phyloP scores from a whole-genome alignment of 2,113 vertebrate genomes.

The Xiphophorus hellerii region DNA sequence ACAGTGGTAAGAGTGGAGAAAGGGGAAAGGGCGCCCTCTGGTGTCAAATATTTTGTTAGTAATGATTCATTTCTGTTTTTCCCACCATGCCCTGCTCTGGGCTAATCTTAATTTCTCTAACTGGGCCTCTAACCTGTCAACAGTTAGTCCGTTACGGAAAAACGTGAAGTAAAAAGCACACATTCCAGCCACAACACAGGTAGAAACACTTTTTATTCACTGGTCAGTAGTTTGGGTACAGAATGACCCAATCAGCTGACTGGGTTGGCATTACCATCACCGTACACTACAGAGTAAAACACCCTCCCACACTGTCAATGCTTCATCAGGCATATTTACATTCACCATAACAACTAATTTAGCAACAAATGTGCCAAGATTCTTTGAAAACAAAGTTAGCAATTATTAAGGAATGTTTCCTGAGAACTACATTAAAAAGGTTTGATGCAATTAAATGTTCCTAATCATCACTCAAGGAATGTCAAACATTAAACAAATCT shows the following conservation, averaged over 20 bases:
- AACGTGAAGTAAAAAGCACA: background rate
- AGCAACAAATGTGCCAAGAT: background rate
- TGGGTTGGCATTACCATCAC: background rate
- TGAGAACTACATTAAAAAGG: background rate
- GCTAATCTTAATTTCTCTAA: too few species aligned
- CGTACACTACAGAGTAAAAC: background rate
- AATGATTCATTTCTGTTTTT: too few species aligned
- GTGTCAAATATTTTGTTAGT: background rate
- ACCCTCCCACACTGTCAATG: background rate
- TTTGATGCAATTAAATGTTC: background rate
- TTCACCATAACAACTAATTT: background rate
- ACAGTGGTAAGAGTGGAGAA: background rate
- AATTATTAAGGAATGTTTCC: background rate
- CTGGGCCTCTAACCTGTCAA: background rate
- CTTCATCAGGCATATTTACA: background rate
- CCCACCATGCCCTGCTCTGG: too few species aligned
- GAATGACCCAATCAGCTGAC: too few species aligned
- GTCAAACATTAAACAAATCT: too few species aligned
- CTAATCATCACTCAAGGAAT: background rate
- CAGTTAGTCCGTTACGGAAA: background rate
- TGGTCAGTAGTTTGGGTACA: conserved; percentile 22
- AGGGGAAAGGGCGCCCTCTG: background rate
- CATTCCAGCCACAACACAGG: background rate
- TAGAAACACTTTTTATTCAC: conserved; percentile 45
- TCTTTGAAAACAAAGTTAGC: background rate